Evolutionary conservation across 2,888 invertebrate genomes (phyloP).

Genomic region (Pammene aurita): DNA sequence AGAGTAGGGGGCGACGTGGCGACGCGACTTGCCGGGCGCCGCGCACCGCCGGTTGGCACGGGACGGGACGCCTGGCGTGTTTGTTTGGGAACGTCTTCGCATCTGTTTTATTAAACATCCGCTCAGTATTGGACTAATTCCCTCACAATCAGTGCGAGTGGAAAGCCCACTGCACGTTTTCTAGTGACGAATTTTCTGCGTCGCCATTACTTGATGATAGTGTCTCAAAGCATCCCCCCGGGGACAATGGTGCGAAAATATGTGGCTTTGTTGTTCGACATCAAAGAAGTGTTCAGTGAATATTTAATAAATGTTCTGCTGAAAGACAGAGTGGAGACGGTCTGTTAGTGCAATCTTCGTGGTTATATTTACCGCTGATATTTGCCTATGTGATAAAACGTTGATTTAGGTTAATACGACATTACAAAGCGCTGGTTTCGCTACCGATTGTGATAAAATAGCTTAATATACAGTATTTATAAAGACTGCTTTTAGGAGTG

Average conservation of each 20-base stretch:
- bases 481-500: constrained; percentile 38
- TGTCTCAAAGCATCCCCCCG: constrained; percentile 48
- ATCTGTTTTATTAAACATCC: constrained; percentile 79
- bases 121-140: constrained; percentile 76
- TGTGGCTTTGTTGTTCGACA: constrained; percentile 74
- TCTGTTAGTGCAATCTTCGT: constrained; percentile 50
- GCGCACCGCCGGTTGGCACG: constrained; percentile 64
- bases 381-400: constrained; percentile 57
- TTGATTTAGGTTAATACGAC: constrained; percentile 50
- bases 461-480: constrained; percentile 31
- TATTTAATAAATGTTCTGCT: constrained; percentile 74
- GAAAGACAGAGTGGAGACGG: constrained; percentile 72
- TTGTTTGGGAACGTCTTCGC: constrained; percentile 78
- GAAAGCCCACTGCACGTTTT: constrained; percentile 56
- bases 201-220: constrained; percentile 59
- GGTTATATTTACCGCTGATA: constrained; percentile 49
- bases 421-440: constrained; percentile 45
- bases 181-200: constrained; percentile 50
- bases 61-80: constrained; percentile 66
- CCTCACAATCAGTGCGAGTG: constrained; percentile 68
- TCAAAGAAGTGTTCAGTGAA: constrained; percentile 80
- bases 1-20: constrained; percentile 57
- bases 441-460: constrained; percentile 38
- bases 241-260: constrained; percentile 71
- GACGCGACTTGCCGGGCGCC: constrained; percentile 71